Percentiles rank a stretch among this genome's conserved stretches.
These are phyloP conservation scores for Stenolophus ochropezus DNA, from an alignment of 2,888 invertebrate species.

Conservation along the genomic window DNA sequence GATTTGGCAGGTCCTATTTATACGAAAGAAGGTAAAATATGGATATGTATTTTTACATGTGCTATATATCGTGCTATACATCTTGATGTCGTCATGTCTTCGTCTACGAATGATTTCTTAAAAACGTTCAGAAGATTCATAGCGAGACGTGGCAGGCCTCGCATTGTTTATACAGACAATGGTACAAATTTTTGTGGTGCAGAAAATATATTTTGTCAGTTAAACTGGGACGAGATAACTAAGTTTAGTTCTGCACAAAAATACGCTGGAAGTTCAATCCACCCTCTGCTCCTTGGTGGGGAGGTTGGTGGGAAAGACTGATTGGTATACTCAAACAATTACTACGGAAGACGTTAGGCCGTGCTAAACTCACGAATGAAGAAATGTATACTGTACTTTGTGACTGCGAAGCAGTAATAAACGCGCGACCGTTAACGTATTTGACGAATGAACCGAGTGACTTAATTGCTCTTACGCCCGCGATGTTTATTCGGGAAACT, in stretches of 20 bases:
- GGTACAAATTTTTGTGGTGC: conserved; percentile 69
- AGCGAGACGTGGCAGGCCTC: conserved; percentile 64
- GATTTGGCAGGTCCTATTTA: background rate
- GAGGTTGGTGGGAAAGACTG: conserved; percentile 70
- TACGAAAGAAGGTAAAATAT: background rate
- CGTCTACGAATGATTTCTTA: conserved; percentile 66
- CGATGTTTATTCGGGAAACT: conserved; percentile 65
- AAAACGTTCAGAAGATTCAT: conserved; percentile 63
- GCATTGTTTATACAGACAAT: conserved; percentile 69
- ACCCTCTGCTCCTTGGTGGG: conserved; percentile 70
- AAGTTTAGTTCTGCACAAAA: conserved; percentile 24
- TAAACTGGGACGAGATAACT: conserved; percentile 4
- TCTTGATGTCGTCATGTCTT: conserved; percentile 61
- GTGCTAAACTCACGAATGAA: conserved; percentile 65
- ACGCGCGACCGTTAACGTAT: conserved; percentile 68
- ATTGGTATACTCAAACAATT: conserved; percentile 68
- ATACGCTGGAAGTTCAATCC: conserved; percentile 68
- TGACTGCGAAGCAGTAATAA: conserved; percentile 67
- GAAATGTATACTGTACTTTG: conserved; percentile 66
- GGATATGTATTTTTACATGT: background rate
- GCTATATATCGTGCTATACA: background rate
- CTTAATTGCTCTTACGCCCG: conserved; percentile 63
- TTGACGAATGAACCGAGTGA: conserved; percentile 64
- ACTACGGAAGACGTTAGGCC: conserved; percentile 67
- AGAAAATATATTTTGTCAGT: conserved; percentile 61